Evolutionary conservation across 1,140 invertebrate species (phyloP).

Genomic region (Nymphalis io): DNA sequence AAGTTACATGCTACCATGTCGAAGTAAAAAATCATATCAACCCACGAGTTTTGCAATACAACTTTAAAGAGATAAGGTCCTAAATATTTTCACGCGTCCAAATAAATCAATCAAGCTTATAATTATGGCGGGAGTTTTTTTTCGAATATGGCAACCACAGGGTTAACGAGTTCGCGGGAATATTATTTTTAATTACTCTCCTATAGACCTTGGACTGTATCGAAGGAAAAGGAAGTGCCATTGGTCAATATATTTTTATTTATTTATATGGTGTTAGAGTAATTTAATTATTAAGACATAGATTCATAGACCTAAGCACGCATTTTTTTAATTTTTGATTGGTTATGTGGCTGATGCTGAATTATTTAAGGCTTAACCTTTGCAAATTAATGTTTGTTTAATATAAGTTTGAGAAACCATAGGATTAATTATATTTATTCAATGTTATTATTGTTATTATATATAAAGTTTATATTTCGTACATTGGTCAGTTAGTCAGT

Average conservation of each 20-base stretch:
- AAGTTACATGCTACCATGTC: constrained; percentile 40
- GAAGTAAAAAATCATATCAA: constrained; percentile 23
- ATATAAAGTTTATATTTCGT: no score
- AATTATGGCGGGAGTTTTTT: constrained; percentile 39
- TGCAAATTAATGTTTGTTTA: no score
- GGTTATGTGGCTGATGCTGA: no score
- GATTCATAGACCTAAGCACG: not conserved
- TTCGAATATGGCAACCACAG: constrained; percentile 39
- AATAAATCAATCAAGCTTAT: constrained; percentile 45
- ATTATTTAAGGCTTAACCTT: no score
- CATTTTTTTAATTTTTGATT: not conserved
- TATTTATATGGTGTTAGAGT: constrained; percentile 2
- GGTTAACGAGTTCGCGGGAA: constrained; percentile 44
- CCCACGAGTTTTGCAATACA: constrained; percentile 15
- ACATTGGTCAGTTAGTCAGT: no score
- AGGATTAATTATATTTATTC: no score
- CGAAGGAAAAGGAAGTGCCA: constrained; percentile 40
- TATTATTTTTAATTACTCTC: constrained; percentile 45
- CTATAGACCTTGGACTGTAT: constrained; percentile 38
- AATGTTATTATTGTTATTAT: no score
- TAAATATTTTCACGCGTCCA: constrained; percentile 31
- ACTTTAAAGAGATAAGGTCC: constrained; percentile 40
- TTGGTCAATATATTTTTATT: constrained; percentile 29
- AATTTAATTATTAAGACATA: not conserved
- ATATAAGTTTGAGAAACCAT: no score